phyloP scores from a whole-genome alignment of 2,888 invertebrate genomes.

The Ganaspis brasiliensis region DNA sequence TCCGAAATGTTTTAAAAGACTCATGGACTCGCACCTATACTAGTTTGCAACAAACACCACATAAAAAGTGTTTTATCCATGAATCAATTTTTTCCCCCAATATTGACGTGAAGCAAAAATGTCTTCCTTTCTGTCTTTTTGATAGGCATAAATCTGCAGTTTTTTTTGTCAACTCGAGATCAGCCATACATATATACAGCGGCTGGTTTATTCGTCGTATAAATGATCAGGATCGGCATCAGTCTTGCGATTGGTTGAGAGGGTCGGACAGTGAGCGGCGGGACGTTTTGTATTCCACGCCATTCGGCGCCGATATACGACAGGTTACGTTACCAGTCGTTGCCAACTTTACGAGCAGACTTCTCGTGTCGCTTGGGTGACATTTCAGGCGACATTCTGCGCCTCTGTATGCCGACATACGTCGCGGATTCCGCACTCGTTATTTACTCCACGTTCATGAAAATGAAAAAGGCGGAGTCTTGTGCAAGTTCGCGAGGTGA shows the following conservation, averaged over 20 bases:
- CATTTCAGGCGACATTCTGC: constrained; percentile 44
- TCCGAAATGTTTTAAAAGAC: too few species aligned
- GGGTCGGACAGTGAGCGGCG: background rate
- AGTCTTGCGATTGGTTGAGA: constrained; percentile 40
- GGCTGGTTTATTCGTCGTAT: constrained; percentile 37
- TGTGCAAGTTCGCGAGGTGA: constrained; percentile 43
- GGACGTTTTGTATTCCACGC: constrained; percentile 35
- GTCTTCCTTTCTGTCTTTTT: constrained; percentile 4
- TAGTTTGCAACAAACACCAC: too few species aligned
- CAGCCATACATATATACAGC: constrained; percentile 22
- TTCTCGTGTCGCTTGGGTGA: constrained; percentile 54
- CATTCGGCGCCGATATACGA: constrained; percentile 28
- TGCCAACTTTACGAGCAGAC: constrained; percentile 39
- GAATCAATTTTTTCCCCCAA: background rate
- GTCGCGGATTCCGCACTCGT: constrained; percentile 61
- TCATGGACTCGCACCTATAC: too few species aligned
- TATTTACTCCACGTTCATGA: constrained; percentile 71
- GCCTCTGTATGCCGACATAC: constrained; percentile 53
- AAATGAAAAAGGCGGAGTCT: constrained; percentile 63
- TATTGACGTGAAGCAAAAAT: background rate
- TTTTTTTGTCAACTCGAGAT: constrained; percentile 4
- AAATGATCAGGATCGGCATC: constrained; percentile 38
- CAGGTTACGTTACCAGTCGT: constrained; percentile 34
- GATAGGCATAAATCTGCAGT: background rate
- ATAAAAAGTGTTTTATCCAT: too few species aligned